Evolutionary conservation across 2,797 vertebrate species (phyloP), one percentile per base, ranked within the genome.

Genomic region (Muraenolepis orangiensis): DNA sequence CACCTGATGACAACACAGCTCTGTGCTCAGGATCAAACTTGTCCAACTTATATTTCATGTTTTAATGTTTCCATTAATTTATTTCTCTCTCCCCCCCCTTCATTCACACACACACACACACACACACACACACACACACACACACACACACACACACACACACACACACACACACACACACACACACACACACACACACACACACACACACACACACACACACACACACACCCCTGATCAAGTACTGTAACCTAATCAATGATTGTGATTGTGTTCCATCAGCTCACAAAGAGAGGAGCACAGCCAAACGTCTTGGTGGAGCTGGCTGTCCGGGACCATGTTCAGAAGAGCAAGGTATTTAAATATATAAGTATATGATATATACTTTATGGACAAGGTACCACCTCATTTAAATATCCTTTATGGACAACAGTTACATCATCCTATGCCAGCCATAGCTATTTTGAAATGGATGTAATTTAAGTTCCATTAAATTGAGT

Each of bases 341-440:
- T 90, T 68, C 90, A 94, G n/a, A 96, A 94, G 82, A 99, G 97
- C 93, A 98, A 98, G 96, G 98, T 99, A 90, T 76, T 57, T 7
- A 51, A n/a, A n/a, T 51, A n/a, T n/a, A n/a, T n/a, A n/a, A n/a
- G n/a, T n/a, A n/a, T n/a, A n/a, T n/a, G n/a, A n/a, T n/a, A n/a
- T n/a, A n/a, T n/a, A n/a, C n/a, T n/a, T n/a, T n/a, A n/a, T n/a
- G n/a, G n/a, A n/a, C n/a, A n/a, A n/a, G n/a, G n/a, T n/a, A n/a
- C n/a, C n/a, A n/a, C n/a, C n/a, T n/a, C n/a, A n/a, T n/a, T n/a
- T n/a, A n/a, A n/a, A n/a, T n/a, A n/a, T n/a, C n/a, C n/a, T n/a
- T n/a, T n/a, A n/a, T n/a, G n/a, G n/a, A n/a, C n/a, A 57, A 57
- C 57, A 64, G 11, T 26, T 64, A 26, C 23, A 26, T 57, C 46